These are phyloP conservation scores for Neofelis nebulosa DNA, from an alignment of 2,113 vertebrate genomes.

Conservation along the genomic window DNA sequence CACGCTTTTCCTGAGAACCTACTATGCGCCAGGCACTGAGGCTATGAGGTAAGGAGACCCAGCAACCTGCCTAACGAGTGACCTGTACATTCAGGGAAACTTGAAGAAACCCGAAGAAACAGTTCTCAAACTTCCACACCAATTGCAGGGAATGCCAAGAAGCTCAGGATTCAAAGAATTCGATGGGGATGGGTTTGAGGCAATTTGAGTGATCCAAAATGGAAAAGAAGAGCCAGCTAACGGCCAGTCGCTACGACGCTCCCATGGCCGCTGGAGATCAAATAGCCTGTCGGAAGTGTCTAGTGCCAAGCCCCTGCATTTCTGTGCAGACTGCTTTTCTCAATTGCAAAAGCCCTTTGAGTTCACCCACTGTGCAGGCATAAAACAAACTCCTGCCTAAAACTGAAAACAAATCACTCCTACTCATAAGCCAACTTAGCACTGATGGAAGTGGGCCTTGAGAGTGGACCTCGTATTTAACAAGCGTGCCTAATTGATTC, in stretches of 20 bases:
- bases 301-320: background rate
- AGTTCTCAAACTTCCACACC: background rate
- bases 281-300: background rate
- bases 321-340: background rate
- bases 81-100: background rate
- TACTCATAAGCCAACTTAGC: slow-evolving; percentile 39
- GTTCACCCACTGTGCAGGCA: background rate
- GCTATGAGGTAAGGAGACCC: background rate
- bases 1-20: background rate
- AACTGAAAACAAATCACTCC: slow-evolving; percentile 40
- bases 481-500: slow-evolving; percentile 57
- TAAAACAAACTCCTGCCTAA: background rate
- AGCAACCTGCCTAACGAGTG: background rate
- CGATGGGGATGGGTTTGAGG: background rate
- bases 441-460: slow-evolving; percentile 28
- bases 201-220: slow-evolving; percentile 4
- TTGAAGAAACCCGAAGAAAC: slow-evolving; percentile 6
- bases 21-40: background rate
- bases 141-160: background rate
- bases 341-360: background rate
- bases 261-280: background rate
- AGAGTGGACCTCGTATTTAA: slow-evolving; percentile 60
- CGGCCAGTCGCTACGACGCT: background rate
- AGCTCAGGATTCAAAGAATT: slow-evolving; percentile 19
- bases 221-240: background rate